Percentiles rank a stretch among this genome's conserved stretches.
Conservation (phyloP, 2,797 vertebrate genomes). For the Leptatherina wallacei region DNA sequence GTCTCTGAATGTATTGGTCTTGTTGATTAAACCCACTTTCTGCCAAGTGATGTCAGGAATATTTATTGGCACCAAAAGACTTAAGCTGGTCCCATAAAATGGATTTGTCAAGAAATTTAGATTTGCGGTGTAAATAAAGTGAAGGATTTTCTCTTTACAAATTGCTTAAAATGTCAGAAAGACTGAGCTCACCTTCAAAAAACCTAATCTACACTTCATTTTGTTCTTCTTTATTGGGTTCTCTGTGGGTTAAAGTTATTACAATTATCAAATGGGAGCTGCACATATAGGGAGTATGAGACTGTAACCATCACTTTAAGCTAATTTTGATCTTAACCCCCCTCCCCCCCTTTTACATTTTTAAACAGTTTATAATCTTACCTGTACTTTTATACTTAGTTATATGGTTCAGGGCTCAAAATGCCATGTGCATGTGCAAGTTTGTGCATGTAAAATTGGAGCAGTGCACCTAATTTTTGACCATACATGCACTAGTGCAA, state of each 20-base stretch:
- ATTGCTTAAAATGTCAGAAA: conserved; percentile 31
- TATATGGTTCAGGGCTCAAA: neutral
- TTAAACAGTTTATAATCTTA: neutral
- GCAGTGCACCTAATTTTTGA: no score
- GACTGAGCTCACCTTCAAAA: neutral
- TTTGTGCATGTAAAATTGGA: no score
- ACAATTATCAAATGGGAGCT: conserved; percentile 1
- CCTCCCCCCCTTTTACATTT: neutral
- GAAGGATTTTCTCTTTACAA: conserved; percentile 17
- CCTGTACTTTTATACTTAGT: neutral
- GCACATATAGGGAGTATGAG: conserved; percentile 8
- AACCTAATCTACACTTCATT: neutral
- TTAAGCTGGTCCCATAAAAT: conserved; percentile 27
- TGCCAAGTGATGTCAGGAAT: neutral
- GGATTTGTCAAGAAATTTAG: conserved; percentile 33
- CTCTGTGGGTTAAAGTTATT: neutral
- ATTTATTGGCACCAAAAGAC: conserved; percentile 14
- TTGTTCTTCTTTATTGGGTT: neutral
- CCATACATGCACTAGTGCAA: no score
- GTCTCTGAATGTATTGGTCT: conserved; percentile 3
- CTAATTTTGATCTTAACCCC: conserved; percentile 3
- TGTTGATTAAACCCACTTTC: conserved; percentile 1
- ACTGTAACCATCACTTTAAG: conserved; percentile 6
- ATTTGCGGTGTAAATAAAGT: conserved; percentile 17
- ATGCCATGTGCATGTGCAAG: no score